Percentiles rank a stretch among this genome's conserved stretches.
phyloP scores from a whole-genome alignment of 2,113 vertebrate species.

The Scortum barcoo region DNA sequence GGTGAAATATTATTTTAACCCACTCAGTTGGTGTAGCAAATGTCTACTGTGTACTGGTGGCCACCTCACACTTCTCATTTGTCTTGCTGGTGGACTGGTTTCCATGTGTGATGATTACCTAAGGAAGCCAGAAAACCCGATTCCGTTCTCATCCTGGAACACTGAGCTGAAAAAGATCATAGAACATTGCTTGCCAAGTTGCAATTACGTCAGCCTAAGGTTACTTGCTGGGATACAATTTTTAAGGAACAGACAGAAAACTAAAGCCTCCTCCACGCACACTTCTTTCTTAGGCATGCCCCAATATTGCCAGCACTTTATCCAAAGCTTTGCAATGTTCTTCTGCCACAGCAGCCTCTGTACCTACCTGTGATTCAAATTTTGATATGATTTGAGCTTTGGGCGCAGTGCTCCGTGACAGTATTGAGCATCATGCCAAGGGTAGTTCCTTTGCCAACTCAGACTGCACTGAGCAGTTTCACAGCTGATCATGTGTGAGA shows the following conservation, averaged over 20 bases:
- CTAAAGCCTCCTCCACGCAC: no score
- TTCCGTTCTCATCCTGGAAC: background rate
- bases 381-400: no score
- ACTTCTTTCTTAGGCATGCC: background rate
- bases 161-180: no score
- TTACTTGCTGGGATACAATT: background rate
- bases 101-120: no score
- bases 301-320: background rate
- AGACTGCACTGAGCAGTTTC: no score
- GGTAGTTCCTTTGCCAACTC: no score
- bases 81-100: background rate
- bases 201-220: background rate
- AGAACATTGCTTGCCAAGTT: background rate
- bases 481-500: no score
- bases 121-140: background rate
- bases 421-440: no score
- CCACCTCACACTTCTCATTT: background rate
- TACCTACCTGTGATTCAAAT: no score
- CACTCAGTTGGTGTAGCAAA: background rate
- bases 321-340: no score
- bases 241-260: background rate
- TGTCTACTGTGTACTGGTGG: background rate
- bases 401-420: no score
- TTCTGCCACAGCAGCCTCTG: no score
- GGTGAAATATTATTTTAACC: background rate